Evolutionary conservation across 2,797 vertebrate species (phyloP).

Genomic region (Gila robusta): DNA sequence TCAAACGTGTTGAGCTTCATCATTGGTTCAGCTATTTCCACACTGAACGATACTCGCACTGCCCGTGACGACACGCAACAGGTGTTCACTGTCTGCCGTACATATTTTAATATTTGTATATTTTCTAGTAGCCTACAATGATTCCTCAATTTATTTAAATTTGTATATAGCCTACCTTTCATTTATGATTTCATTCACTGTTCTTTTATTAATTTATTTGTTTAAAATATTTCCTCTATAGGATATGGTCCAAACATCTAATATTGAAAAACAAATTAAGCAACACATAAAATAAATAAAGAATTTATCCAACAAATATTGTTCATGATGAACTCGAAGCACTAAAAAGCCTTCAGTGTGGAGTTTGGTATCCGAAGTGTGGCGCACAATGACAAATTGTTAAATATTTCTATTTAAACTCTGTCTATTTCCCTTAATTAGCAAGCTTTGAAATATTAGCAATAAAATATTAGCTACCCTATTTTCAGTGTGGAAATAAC

Average conservation of each 20-base stretch:
- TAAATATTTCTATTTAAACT: no score
- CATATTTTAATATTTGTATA: background rate
- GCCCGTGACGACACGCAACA: background rate
- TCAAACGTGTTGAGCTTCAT: no score
- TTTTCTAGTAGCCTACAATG: background rate
- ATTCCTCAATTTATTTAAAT: background rate
- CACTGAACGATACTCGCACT: background rate
- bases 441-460: no score
- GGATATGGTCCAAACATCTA: no score
- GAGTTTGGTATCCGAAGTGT: no score
- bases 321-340: background rate
- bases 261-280: no score
- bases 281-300: background rate
- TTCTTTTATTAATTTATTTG: background rate
- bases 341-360: no score
- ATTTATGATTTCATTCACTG: background rate
- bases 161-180: background rate
- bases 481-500: no score
- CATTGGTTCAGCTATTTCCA: no score
- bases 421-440: no score
- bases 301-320: background rate
- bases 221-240: background rate
- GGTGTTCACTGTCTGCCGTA: background rate
- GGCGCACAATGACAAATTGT: no score
- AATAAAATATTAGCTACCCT: no score